phyloP scores from a whole-genome alignment of 2,888 invertebrate species.

The Epicampocera succincta region DNA sequence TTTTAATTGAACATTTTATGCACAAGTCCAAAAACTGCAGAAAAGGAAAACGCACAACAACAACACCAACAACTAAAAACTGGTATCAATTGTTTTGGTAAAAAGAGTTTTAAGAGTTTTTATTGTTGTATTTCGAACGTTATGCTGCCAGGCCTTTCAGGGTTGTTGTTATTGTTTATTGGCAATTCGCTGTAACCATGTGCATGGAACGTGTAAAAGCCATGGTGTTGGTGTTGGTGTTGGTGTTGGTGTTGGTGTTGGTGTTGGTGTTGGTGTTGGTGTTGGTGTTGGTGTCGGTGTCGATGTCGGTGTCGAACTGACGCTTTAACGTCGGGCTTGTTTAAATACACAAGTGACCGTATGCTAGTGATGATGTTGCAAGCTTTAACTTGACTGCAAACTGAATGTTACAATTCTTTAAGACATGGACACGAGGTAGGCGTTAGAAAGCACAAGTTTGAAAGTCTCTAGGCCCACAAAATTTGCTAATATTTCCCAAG shows the following conservation, averaged over 20 bases:
- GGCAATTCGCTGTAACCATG: slow-evolving; percentile 28
- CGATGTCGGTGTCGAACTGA: not conserved
- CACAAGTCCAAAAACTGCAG: slow-evolving; percentile 35
- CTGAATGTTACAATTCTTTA: slow-evolving; percentile 27
- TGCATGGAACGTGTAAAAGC: slow-evolving; percentile 20
- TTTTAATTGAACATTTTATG: slow-evolving; percentile 71
- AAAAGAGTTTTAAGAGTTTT: slow-evolving; percentile 40
- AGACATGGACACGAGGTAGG: slow-evolving; percentile 5
- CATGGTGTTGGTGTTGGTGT: not conserved
- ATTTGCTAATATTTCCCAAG: too few species aligned
- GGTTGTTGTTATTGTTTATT: slow-evolving; percentile 36
- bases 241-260: too few species aligned
- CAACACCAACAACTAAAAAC: slow-evolving; percentile 64
- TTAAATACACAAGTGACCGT: not conserved
- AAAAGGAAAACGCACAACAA: too few species aligned
- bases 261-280: too few species aligned
- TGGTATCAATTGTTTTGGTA: slow-evolving; percentile 72
- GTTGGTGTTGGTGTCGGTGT: too few species aligned
- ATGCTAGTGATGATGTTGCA: slow-evolving; percentile 7
- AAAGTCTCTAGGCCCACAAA: too few species aligned
- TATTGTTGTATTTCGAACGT: slow-evolving; percentile 26
- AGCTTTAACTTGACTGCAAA: slow-evolving; percentile 17
- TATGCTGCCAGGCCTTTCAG: slow-evolving; percentile 45
- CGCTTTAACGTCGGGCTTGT: slow-evolving; percentile 3
- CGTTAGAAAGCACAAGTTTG: not conserved